A percentile compares a stretch with the other conserved stretches of the same genome.
These are phyloP conservation scores for Pipistrellus nathusii DNA, from an alignment of 2,797 vertebrate species.

Conservation along the genomic window DNA sequence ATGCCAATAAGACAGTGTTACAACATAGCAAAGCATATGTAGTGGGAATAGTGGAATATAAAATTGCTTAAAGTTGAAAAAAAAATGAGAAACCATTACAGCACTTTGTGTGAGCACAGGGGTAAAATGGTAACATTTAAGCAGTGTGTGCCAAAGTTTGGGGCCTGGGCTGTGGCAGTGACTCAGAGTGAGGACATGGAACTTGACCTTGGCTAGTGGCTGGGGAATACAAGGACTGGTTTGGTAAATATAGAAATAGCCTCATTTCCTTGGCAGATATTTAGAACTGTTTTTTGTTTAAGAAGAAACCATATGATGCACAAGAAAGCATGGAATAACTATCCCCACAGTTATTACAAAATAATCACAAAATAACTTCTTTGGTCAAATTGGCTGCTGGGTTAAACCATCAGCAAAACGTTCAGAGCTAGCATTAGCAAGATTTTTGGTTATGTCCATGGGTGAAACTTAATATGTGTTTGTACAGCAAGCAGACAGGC, in stretches of 20 bases:
- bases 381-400: neutral
- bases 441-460: neutral
- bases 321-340: neutral
- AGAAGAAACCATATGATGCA: neutral
- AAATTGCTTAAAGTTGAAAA: conserved; percentile 4
- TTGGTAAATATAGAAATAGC: neutral
- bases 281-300: neutral
- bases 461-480: neutral
- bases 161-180: neutral
- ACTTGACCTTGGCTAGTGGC: neutral
- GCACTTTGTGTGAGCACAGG: neutral
- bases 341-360: neutral
- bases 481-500: neutral
- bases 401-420: neutral
- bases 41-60: neutral
- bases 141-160: neutral
- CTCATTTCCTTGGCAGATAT: neutral
- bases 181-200: neutral
- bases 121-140: neutral
- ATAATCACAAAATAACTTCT: neutral
- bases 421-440: neutral
- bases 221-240: neutral
- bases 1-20: neutral
- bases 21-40: neutral
- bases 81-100: neutral